Conservation (phyloP, 2,113 vertebrate species). For the Eurypyga helias region DNA sequence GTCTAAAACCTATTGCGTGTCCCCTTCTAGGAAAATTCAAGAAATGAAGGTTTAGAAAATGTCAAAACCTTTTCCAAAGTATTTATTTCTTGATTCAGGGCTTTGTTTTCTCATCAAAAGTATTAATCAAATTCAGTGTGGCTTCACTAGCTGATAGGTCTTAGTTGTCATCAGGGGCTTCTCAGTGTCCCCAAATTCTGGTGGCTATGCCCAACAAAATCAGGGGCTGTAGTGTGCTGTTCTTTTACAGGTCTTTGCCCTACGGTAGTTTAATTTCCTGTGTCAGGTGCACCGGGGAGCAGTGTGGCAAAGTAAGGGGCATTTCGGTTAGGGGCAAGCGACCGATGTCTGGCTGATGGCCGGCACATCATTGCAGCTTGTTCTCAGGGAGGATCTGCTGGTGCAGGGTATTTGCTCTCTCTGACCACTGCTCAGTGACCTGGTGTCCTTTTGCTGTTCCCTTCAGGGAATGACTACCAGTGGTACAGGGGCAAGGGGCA, state of each 20-base stretch:
- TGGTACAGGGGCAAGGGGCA: background rate
- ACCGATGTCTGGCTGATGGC: background rate
- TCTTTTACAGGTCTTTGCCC: background rate
- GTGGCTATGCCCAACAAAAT: background rate
- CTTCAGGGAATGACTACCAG: background rate
- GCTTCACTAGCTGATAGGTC: background rate
- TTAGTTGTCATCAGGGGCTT: background rate
- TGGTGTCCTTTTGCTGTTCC: background rate
- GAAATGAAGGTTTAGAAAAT: background rate
- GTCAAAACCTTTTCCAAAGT: background rate
- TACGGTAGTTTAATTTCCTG: background rate
- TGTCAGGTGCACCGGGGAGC: background rate
- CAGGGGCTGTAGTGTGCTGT: background rate
- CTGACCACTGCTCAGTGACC: background rate
- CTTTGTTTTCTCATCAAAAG: background rate
- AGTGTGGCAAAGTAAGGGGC: background rate
- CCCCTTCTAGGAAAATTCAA: background rate
- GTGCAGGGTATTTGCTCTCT: background rate
- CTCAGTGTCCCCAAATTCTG: background rate
- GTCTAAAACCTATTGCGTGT: background rate
- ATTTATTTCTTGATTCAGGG: background rate
- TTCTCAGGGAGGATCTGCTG: background rate
- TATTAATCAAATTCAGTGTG: background rate
- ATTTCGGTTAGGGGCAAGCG: background rate
- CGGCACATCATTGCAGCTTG: fast-evolving